Percentiles rank a stretch among this genome's conserved stretches.
Evolutionary conservation across 2,113 vertebrate species (phyloP).

Genomic region (Parus major): DNA sequence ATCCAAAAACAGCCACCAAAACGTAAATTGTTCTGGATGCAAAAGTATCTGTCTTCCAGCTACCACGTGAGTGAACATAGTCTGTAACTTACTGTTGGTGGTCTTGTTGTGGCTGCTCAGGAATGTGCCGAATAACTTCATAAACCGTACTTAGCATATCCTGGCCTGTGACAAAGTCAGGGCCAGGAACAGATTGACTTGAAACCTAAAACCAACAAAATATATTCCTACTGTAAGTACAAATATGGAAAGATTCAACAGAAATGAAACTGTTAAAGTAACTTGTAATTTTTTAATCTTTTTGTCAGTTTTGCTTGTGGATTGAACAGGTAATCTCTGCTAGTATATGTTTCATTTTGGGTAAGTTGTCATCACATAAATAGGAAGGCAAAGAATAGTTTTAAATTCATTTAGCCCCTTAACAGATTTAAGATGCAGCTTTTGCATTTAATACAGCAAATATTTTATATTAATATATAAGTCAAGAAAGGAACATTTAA

Average conservation of each 20-base stretch:
- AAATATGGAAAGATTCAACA: neutral
- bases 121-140: slow-evolving; percentile 78
- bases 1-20: neutral
- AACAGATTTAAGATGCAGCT: neutral
- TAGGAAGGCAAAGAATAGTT: neutral
- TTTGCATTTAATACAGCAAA: neutral
- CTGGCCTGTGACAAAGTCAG: slow-evolving; percentile 43
- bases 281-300: neutral
- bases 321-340: neutral
- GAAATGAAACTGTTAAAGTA: neutral
- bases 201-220: slow-evolving; percentile 63
- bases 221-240: neutral
- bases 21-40: neutral
- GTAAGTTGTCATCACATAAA: neutral
- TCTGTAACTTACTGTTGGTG: slow-evolving; percentile 68
- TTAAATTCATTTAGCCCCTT: neutral
- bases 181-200: slow-evolving; percentile 17
- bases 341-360: neutral
- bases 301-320: neutral
- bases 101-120: slow-evolving; percentile 60
- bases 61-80: neutral
- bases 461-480: neutral
- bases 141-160: slow-evolving; percentile 71
- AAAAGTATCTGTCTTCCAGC: neutral
- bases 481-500: neutral